A percentile compares a stretch with the other conserved stretches of the same genome.
Conservation (phyloP, 2,888 invertebrate species). For the Habrosyne pyritoides region DNA sequence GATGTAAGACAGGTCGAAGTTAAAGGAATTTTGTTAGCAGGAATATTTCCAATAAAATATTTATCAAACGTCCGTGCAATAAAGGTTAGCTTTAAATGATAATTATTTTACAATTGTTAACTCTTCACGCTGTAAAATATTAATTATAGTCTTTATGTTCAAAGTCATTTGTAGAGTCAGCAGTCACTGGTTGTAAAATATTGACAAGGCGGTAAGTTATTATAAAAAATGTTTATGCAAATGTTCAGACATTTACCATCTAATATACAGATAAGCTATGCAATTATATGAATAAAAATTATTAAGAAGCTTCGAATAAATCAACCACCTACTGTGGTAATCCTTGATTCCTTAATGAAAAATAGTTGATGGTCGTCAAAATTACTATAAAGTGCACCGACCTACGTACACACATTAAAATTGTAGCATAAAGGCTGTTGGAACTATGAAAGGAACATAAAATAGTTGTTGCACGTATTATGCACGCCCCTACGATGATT, state of each 20-base stretch:
- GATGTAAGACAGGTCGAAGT: too few relatives aligned
- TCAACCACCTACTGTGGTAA: background rate
- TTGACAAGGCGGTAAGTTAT: background rate
- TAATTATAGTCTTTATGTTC: background rate
- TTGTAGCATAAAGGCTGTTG: constrained; percentile 53
- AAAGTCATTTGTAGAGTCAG: background rate
- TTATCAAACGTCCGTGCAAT: too few relatives aligned
- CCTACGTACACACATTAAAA: constrained; percentile 49
- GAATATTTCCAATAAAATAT: too few relatives aligned
- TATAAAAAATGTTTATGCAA: background rate
- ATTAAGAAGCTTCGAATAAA: too few relatives aligned
- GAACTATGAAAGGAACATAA: constrained; percentile 69
- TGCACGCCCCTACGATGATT: constrained; percentile 80
- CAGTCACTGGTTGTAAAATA: background rate
- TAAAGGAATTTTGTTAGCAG: too few relatives aligned
- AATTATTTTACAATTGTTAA: background rate
- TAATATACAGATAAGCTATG: too few relatives aligned
- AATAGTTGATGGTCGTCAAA: background rate
- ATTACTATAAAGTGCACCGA: constrained; percentile 10
- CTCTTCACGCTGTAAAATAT: background rate
- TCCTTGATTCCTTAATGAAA: background rate
- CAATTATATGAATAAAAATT: too few relatives aligned
- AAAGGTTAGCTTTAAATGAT: background rate
- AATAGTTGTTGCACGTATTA: constrained; percentile 74
- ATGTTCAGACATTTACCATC: too few relatives aligned